Percentiles rank a stretch among this genome's conserved stretches.
phyloP scores from a whole-genome alignment of 2,113 vertebrate genomes.

The Aphyosemion australe region DNA sequence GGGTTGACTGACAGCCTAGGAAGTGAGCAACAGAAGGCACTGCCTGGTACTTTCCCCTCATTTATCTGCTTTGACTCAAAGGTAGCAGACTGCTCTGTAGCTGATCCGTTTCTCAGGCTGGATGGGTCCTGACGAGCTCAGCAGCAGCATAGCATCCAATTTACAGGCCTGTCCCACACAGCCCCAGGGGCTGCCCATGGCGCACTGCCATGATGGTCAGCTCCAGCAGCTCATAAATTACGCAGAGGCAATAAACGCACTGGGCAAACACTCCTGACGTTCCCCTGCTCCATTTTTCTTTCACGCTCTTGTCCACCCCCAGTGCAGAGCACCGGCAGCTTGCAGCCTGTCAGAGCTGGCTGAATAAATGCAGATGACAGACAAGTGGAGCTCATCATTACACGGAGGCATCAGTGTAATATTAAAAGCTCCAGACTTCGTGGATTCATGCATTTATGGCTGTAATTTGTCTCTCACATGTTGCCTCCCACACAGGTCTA shows the following conservation, averaged over 20 bases:
- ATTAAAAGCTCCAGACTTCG: conserved; percentile 21
- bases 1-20: conserved; percentile 88
- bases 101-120: conserved; percentile 83
- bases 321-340: conserved; percentile 67
- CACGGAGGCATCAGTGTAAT: conserved; percentile 13
- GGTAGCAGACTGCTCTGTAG: conserved; percentile 80
- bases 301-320: conserved; percentile 35
- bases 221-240: conserved; percentile 93
- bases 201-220: conserved; percentile 87
- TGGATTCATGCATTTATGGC: conserved; percentile 24
- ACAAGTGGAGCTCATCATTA: conserved; percentile 38
- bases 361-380: conserved; percentile 51
- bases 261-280: conserved; percentile 85
- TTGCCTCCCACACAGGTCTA: conserved; percentile 32
- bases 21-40: conserved; percentile 74
- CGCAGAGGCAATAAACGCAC: conserved; percentile 94
- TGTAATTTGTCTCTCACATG: conserved; percentile 13
- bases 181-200: conserved; percentile 87
- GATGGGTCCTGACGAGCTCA: conserved; percentile 83
- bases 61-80: conserved; percentile 70
- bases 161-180: conserved; percentile 89
- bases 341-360: conserved; percentile 69
- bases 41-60: conserved; percentile 57
- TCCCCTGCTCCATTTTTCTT: conserved; percentile 70
- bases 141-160: conserved; percentile 90